Conservation (phyloP, 2,797 vertebrate genomes). For the Novumbra hubbsi region DNA sequence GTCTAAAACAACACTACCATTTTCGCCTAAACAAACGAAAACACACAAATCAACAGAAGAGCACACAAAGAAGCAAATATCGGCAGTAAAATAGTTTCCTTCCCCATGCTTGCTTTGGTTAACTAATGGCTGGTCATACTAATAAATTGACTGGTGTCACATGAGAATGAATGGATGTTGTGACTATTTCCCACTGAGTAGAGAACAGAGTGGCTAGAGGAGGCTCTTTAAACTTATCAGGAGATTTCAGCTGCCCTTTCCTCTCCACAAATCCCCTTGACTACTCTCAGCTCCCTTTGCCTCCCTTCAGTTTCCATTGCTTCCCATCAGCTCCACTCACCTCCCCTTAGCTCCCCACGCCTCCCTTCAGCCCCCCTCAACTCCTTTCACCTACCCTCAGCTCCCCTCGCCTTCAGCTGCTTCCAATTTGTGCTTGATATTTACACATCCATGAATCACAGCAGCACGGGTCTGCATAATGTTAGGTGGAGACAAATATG, state of each 20-base stretch:
- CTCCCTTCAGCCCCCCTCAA: too few relatives aligned
- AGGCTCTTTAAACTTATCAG: conserved; percentile 50
- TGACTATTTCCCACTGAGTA: conserved; percentile 37
- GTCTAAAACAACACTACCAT: conserved; percentile 15
- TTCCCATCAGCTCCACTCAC: too few relatives aligned
- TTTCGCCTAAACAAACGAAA: conserved; percentile 23
- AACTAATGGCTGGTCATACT: conserved; percentile 15
- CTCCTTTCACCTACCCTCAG: conserved; percentile 4
- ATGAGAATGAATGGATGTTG: conserved; percentile 53
- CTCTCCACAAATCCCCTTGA: conserved; percentile 9
- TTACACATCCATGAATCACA: conserved; percentile 56
- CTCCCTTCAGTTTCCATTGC: too few relatives aligned
- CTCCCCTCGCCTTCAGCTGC: conserved; percentile 58
- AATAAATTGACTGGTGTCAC: conserved; percentile 31
- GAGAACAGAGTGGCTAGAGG: conserved; percentile 32
- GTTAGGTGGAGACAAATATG: conserved; percentile 15
- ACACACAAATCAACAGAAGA: conserved; percentile 28
- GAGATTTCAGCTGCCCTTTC: conserved; percentile 40
- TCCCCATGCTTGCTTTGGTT: conserved; percentile 28
- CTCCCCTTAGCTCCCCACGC: too few relatives aligned
- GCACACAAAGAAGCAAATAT: neutral
- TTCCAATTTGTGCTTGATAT: conserved; percentile 60
- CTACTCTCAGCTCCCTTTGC: too few relatives aligned
- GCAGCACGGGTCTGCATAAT: conserved; percentile 46
- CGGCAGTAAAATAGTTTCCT: conserved; percentile 10